phyloP scores from a whole-genome alignment of 2,888 invertebrate genomes.

The Anthophora plumipes region DNA sequence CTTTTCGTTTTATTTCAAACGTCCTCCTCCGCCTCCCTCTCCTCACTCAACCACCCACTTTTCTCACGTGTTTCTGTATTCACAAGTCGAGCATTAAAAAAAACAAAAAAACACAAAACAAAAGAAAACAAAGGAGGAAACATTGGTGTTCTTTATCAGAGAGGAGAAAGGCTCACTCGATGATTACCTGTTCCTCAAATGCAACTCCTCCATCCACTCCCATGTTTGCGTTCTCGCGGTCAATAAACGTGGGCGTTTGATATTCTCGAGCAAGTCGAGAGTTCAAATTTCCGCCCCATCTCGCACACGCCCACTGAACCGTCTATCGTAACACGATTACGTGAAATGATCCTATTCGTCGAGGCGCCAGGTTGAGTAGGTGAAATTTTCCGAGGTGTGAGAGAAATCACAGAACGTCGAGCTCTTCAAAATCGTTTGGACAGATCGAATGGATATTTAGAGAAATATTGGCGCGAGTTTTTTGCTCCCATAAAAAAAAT shows the following conservation, averaged over 20 bases:
- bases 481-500: constrained; percentile 1
- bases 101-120: constrained; percentile 19
- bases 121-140: too few species aligned
- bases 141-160: not conserved
- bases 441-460: not conserved
- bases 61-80: constrained; percentile 34
- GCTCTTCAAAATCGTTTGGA: too few species aligned
- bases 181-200: constrained; percentile 17
- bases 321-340: too few species aligned
- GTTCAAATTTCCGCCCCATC: constrained; percentile 26
- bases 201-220: constrained; percentile 3
- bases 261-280: constrained; percentile 30
- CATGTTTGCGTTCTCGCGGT: not conserved
- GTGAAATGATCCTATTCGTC: too few species aligned
- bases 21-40: too few species aligned
- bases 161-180: not conserved
- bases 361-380: too few species aligned
- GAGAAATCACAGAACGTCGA: too few species aligned
- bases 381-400: too few species aligned
- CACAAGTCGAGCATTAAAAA: constrained; percentile 59
- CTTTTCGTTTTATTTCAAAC: not conserved
- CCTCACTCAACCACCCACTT: too few species aligned
- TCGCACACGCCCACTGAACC: constrained; percentile 61
- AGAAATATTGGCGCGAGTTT: not conserved
- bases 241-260: constrained; percentile 50